Percentiles rank a stretch among this genome's conserved stretches.
These are phyloP conservation scores for Astatotilapia flaviijosephi DNA, from an alignment of 2,113 vertebrate genomes.

Conservation along the genomic window DNA sequence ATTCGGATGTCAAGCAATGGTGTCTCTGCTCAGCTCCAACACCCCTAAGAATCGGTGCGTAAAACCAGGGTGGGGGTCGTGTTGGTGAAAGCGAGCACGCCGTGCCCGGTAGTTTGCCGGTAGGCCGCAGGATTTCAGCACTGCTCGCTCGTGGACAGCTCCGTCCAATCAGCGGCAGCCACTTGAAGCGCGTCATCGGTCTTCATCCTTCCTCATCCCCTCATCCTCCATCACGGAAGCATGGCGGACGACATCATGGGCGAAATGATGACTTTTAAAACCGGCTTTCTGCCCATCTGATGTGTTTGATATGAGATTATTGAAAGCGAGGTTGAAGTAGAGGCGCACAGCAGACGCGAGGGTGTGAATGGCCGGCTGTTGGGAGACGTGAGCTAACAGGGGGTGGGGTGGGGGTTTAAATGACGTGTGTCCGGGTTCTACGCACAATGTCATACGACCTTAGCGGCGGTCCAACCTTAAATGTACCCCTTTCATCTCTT, in stretches of 20 bases:
- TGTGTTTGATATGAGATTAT: neutral
- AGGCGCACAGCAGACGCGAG: neutral
- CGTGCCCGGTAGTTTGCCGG: constrained; percentile 14
- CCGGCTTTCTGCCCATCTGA: neutral
- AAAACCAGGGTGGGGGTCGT: neutral
- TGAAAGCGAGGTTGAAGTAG: neutral
- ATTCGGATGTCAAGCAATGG: neutral
- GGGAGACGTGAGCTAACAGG: neutral
- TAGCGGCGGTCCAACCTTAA: constrained; percentile 31
- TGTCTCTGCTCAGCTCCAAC: neutral
- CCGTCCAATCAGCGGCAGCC: constrained; percentile 58
- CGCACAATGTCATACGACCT: constrained; percentile 62
- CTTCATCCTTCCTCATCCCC: constrained; percentile 18
- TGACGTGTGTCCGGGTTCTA: constrained; percentile 47
- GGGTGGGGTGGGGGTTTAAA: neutral
- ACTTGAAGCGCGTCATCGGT: constrained; percentile 26
- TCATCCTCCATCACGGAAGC: constrained; percentile 37
- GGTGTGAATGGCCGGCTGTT: neutral
- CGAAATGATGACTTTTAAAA: constrained; percentile 4
- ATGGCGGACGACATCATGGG: constrained; percentile 52
- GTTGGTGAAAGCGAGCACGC: neutral
- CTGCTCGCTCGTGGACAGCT: constrained; percentile 67
- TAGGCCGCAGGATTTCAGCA: constrained; percentile 69
- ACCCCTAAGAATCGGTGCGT: neutral
- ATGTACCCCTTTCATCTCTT: neutral